phyloP scores from a whole-genome alignment of 2,113 vertebrate species.

The Odocoileus virginianus region DNA sequence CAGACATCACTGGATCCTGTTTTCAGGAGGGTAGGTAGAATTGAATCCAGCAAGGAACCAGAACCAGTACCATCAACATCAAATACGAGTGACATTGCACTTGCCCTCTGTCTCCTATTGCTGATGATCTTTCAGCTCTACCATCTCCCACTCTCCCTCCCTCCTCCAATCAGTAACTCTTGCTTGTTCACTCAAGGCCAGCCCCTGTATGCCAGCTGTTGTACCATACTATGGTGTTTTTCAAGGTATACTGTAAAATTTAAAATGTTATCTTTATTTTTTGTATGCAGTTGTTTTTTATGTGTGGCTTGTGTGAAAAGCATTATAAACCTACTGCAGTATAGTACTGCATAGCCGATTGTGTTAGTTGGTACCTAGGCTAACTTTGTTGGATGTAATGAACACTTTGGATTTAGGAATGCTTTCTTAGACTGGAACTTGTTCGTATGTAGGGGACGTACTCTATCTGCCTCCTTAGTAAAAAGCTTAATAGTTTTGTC shows the following conservation, averaged over 20 bases:
- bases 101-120: neutral
- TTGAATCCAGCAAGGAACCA: neutral
- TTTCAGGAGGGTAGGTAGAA: neutral
- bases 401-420: neutral
- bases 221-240: neutral
- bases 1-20: neutral
- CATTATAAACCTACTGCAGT: neutral
- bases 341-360: neutral
- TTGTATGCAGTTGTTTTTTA: neutral
- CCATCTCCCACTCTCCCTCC: fast-evolving
- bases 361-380: neutral
- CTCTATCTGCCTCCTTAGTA: neutral
- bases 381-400: neutral
- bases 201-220: neutral
- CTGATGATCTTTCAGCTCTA: neutral
- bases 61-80: neutral
- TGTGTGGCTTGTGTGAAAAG: neutral
- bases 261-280: neutral
- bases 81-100: neutral
- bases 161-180: neutral
- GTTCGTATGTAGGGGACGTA: neutral
- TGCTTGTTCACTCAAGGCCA: neutral
- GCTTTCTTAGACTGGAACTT: neutral
- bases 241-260: neutral
- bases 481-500: neutral